Percentiles rank a stretch among this genome's conserved stretches.
phyloP scores from a whole-genome alignment of 2,113 vertebrate species.

The Actinemys pallida region DNA sequence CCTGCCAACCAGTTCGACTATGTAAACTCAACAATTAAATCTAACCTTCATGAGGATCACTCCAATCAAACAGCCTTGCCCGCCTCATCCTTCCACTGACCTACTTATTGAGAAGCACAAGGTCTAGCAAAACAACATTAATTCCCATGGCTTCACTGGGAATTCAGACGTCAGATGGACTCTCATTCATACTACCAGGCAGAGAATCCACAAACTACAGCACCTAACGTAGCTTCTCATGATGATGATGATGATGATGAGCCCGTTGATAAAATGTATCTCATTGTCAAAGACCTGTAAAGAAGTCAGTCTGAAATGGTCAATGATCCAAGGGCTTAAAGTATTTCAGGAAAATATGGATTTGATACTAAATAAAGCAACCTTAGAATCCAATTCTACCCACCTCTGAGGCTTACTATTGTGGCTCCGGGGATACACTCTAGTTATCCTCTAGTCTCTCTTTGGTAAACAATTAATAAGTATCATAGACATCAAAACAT shows the following conservation, averaged over 20 bases:
- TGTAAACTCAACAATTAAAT: accelerated
- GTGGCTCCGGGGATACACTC: background rate
- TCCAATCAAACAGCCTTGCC: accelerated
- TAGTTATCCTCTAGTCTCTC: background rate
- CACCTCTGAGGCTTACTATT: background rate
- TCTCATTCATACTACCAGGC: accelerated
- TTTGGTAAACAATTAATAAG: background rate
- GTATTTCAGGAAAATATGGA: background rate
- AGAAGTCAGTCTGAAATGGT: background rate
- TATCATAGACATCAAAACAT: background rate
- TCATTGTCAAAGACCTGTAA: accelerated
- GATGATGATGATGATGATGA: accelerated
- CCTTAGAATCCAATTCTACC: background rate
- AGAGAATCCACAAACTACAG: background rate
- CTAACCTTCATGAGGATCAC: background rate
- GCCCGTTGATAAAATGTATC: accelerated
- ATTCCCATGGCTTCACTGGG: accelerated
- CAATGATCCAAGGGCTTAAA: accelerated
- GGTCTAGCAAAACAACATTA: accelerated
- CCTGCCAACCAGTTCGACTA: too few species aligned
- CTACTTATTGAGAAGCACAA: accelerated
- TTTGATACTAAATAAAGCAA: background rate
- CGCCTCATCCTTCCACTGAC: accelerated
- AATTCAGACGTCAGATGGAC: accelerated
- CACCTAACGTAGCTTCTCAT: background rate